Evolutionary conservation across 1,140 invertebrate genomes (phyloP).

Genomic region (Oscheius sp.): DNA sequence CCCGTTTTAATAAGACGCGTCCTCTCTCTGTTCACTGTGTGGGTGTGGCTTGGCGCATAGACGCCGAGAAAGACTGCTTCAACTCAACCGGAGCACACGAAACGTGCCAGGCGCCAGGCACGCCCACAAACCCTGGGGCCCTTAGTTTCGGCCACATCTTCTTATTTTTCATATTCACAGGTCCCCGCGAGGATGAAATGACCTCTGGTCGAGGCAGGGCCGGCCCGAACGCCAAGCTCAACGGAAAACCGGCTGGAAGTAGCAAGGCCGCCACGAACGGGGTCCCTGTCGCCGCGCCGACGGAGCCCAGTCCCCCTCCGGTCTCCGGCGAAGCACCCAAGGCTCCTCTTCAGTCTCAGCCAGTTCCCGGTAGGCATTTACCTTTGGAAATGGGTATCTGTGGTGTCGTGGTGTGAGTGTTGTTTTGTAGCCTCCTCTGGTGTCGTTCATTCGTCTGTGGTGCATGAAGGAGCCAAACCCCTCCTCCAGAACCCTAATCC

Average conservation of each 20-base stretch:
- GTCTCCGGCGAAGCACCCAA: not conserved
- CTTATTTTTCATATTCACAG: not conserved
- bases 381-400: no score
- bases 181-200: slow-evolving; percentile 14
- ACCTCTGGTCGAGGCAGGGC: not conserved
- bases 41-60: not conserved
- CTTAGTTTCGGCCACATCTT: not conserved
- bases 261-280: not conserved
- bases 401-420: no score
- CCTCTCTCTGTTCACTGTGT: not conserved
- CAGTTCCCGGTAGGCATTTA: no score
- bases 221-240: not conserved
- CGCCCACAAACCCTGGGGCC: not conserved
- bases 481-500: slow-evolving; percentile 17
- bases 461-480: slow-evolving; percentile 21
- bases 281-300: not conserved
- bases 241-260: not conserved
- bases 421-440: no score
- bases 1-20: not conserved
- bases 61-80: not conserved
- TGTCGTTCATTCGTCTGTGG: not conserved
- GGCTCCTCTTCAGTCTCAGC: no score
- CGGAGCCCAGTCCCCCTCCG: not conserved
- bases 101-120: no score
- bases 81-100: no score